Evolutionary conservation across 1,140 invertebrate species (phyloP).

Genomic region (Leptopilina clavipes): DNA sequence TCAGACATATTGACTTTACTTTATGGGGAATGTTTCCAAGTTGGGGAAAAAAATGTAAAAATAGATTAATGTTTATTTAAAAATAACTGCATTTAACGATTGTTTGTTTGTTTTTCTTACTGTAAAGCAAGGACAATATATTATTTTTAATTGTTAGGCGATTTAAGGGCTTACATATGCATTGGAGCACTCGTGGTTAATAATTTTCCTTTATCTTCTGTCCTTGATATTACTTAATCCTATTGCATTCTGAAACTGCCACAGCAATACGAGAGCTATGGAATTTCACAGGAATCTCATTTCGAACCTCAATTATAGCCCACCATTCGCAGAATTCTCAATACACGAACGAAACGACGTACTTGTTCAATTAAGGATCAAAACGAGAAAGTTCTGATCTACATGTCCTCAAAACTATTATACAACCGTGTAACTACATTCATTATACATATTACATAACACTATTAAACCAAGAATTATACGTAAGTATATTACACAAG

Average conservation of each 20-base stretch:
- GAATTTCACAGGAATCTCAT: constrained; percentile 27
- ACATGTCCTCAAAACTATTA: constrained; percentile 25
- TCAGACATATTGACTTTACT: too few relatives aligned
- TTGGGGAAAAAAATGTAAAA: too few relatives aligned
- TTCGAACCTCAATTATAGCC: constrained; percentile 32
- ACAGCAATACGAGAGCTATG: constrained; percentile 19
- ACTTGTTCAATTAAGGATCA: background rate
- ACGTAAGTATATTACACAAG: too few relatives aligned
- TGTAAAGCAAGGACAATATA: background rate
- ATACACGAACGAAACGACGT: constrained; percentile 24
- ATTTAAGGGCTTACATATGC: background rate
- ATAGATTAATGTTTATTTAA: too few relatives aligned
- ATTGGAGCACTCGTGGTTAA: background rate
- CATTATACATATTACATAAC: background rate
- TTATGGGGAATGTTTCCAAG: too few relatives aligned
- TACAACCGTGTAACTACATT: background rate
- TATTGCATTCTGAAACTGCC: constrained; percentile 30
- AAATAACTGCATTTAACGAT: too few relatives aligned
- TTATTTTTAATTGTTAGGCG: background rate
- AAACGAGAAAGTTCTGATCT: constrained; percentile 11
- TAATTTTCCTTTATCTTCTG: constrained; percentile 6
- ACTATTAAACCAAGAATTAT: background rate
- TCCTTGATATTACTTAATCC: constrained; percentile 27
- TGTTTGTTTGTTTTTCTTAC: background rate
- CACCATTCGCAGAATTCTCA: constrained; percentile 22